Evolutionary conservation across 2,888 invertebrate genomes (phyloP).

Genomic region (Patella pellucida): DNA sequence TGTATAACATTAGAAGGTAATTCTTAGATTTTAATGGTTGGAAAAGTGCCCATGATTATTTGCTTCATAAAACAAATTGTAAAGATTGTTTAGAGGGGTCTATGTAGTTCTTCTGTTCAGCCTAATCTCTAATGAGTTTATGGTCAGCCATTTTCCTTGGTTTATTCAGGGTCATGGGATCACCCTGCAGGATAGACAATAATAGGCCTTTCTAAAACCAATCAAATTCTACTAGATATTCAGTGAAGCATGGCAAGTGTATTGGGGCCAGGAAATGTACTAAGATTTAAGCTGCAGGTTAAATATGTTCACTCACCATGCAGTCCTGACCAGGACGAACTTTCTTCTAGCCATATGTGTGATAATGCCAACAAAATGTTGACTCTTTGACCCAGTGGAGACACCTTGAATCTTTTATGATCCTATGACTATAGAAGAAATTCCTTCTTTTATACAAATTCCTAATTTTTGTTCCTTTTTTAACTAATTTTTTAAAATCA

Average conservation of each 20-base stretch:
- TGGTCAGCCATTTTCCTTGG: background rate
- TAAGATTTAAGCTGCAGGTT: constrained; percentile 9
- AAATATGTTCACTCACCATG: constrained; percentile 11
- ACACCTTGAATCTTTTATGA: background rate
- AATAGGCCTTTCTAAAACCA: constrained; percentile 9
- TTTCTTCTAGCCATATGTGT: background rate
- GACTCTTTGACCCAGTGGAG: background rate
- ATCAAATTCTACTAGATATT: constrained; percentile 7
- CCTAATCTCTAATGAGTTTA: constrained; percentile 3
- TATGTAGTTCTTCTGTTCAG: constrained; percentile 8
- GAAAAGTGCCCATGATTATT: constrained; percentile 7
- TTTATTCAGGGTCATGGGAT: constrained; percentile 10
- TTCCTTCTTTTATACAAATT: no score
- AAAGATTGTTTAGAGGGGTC: constrained; percentile 2
- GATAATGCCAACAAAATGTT: constrained; percentile 5
- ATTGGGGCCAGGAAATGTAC: background rate
- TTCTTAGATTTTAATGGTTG: background rate
- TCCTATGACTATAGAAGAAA: no score
- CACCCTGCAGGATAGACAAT: background rate
- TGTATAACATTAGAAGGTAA: no score
- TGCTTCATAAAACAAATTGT: background rate
- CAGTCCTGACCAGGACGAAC: background rate
- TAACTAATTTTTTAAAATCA: no score
- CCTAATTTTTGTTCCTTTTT: no score
- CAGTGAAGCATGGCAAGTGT: background rate